Conservation (phyloP, 2,888 invertebrate genomes). For the Caenorhabditis panamensis region DNA sequence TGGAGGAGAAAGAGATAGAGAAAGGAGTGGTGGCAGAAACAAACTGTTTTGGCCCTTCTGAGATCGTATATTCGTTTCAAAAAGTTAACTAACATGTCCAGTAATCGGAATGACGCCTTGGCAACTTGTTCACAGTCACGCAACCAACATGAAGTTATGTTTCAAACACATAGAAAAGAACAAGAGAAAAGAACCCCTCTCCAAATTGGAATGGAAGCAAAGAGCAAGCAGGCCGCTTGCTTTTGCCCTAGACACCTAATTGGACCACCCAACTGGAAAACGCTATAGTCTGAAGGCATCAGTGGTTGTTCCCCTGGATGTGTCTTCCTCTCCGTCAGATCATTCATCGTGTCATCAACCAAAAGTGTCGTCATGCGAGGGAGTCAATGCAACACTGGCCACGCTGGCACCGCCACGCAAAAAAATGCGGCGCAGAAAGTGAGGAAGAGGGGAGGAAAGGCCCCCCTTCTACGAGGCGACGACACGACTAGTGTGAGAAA, state of each 20-base stretch:
- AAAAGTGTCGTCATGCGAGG: constrained; percentile 40
- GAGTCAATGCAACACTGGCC: constrained; percentile 23
- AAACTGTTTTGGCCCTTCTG: too few species aligned
- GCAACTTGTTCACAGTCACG: too few species aligned
- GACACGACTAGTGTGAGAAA: constrained; percentile 45
- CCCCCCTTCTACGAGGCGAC: neutral
- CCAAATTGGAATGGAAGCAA: neutral
- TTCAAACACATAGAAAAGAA: neutral
- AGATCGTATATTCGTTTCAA: too few species aligned
- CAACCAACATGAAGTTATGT: too few species aligned
- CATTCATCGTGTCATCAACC: constrained; percentile 35
- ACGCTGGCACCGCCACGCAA: neutral
- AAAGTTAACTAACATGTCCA: too few species aligned
- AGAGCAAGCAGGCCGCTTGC: neutral
- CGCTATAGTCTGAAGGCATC: neutral
- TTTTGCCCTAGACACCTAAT: neutral
- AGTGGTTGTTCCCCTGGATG: constrained; percentile 1
- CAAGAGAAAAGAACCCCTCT: neutral
- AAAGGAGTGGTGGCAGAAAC: too few species aligned
- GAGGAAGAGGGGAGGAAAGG: constrained; percentile 8
- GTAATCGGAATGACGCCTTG: too few species aligned
- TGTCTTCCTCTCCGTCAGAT: constrained; percentile 20
- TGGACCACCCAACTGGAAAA: constrained; percentile 44
- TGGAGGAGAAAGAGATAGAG: neutral
- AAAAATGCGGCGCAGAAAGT: constrained; percentile 11